Conservation (phyloP, 2,113 vertebrate species). For the Chionomys nivalis region DNA sequence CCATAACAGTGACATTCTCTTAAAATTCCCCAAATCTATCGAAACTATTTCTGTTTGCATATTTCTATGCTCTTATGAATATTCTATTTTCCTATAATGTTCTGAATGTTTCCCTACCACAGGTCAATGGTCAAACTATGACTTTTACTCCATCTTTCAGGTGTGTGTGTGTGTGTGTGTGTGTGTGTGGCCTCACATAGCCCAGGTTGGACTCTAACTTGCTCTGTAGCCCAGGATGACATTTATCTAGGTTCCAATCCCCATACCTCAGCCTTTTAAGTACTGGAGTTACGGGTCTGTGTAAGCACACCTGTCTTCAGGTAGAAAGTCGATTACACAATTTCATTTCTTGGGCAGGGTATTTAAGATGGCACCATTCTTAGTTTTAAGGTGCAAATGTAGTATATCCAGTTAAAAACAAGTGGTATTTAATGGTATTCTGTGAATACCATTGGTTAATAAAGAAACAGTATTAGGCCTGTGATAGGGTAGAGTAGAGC, state of each 20-base stretch:
- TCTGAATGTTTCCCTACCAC: neutral
- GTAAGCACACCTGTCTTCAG: neutral
- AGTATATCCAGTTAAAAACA: neutral
- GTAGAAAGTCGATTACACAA: neutral
- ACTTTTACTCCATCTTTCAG: neutral
- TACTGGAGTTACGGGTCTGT: neutral
- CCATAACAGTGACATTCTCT: neutral
- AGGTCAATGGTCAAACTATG: neutral
- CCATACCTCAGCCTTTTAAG: neutral
- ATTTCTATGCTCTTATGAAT: neutral
- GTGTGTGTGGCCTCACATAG: no score
- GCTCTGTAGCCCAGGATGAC: neutral
- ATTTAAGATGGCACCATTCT: neutral
- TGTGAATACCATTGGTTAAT: no score
- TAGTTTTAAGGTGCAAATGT: neutral
- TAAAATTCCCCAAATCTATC: neutral
- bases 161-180: neutral
- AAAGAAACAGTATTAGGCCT: no score
- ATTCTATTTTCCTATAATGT: neutral
- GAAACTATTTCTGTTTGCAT: neutral
- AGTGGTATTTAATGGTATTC: neutral
- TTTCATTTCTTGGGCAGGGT: neutral
- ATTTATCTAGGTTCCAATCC: neutral
- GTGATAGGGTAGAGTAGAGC: no score
- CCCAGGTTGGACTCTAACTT: neutral